Percentiles rank a stretch among this genome's conserved stretches.
Conservation (phyloP, 1,140 invertebrate species). For the Zaprionus inermis region DNA sequence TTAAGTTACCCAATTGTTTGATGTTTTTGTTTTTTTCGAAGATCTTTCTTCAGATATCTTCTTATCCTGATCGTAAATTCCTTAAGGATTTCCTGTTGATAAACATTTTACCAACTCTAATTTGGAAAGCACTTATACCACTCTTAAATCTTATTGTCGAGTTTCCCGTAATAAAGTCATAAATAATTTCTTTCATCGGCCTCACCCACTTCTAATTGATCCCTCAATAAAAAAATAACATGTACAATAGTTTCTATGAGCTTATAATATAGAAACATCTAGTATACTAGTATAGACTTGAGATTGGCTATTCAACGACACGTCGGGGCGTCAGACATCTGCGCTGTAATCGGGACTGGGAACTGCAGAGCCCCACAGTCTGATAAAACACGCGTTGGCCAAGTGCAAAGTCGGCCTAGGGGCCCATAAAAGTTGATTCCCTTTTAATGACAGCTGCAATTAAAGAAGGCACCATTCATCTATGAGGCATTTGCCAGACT, state of each 20-base stretch:
- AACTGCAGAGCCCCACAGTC: constrained; percentile 26
- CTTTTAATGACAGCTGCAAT: constrained; percentile 41
- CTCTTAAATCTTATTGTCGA: constrained; percentile 3
- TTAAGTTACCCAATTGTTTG: no score
- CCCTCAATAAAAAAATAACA: constrained; percentile 6
- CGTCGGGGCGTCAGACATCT: constrained; percentile 22
- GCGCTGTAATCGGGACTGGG: constrained; percentile 21
- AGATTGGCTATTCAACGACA: not conserved
- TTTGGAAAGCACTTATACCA: not conserved
- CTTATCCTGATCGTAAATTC: not conserved
- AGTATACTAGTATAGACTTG: not conserved
- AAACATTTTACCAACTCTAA: not conserved
- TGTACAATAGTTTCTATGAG: constrained; percentile 4
- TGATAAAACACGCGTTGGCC: constrained; percentile 47
- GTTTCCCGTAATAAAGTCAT: constrained; percentile 10
- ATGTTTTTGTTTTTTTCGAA: not conserved
- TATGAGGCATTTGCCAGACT: constrained; percentile 45
- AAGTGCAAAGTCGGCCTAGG: constrained; percentile 55
- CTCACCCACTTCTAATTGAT: constrained; percentile 18
- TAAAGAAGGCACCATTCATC: constrained; percentile 51
- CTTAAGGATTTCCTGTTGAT: not conserved
- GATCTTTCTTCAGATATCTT: not conserved
- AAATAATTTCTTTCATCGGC: constrained; percentile 5
- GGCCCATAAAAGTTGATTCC: constrained; percentile 49
- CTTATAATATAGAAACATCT: not conserved